Percentiles rank a stretch among this genome's conserved stretches.
phyloP scores from a whole-genome alignment of 2,113 vertebrate genomes.

The Rhabdomys dilectus region DNA sequence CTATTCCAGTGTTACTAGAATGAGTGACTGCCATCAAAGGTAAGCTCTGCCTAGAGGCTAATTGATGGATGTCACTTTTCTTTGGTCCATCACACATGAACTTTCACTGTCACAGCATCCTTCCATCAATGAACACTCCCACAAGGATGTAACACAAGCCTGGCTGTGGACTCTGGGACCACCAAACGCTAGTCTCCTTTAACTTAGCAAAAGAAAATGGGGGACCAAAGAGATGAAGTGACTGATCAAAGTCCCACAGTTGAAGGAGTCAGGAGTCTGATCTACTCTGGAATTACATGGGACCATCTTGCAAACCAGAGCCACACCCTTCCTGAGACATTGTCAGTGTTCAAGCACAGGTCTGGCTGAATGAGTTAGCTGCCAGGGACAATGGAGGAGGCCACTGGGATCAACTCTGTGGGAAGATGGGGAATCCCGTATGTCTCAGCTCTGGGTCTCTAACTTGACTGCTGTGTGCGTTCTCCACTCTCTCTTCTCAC shows the following conservation, averaged over 20 bases:
- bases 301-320: not conserved
- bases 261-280: not conserved
- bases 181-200: not conserved
- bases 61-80: not conserved
- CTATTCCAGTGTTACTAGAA: not conserved
- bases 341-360: not conserved
- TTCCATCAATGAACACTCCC: not conserved
- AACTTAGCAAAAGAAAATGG: not conserved
- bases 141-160: not conserved
- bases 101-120: not conserved
- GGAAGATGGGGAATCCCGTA: not conserved
- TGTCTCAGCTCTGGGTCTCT: not conserved
- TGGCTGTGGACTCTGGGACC: not conserved
- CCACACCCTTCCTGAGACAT: not conserved
- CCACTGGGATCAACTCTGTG: not conserved
- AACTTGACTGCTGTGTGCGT: fast-evolving
- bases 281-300: not conserved
- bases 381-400: not conserved
- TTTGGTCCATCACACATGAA: not conserved
- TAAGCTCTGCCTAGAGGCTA: not conserved
- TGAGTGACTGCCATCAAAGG: not conserved
- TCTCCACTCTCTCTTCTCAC: not conserved
- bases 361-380: not conserved
- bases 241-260: not conserved
- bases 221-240: not conserved